phyloP scores from a whole-genome alignment of 2,113 vertebrate genomes.

The Eira barbara region DNA sequence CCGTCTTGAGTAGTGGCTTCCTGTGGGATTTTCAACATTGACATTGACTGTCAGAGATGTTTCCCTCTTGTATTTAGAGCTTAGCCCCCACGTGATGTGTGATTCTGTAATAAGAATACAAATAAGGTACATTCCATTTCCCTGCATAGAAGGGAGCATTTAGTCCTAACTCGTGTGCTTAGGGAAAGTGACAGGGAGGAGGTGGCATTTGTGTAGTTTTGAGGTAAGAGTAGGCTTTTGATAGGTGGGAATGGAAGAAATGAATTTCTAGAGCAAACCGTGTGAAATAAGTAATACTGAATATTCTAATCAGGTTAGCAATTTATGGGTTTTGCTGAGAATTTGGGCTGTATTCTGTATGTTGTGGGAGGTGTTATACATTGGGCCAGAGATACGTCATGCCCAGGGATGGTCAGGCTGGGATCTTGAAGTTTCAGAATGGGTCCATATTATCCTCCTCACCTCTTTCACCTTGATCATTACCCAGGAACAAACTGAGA shows the following conservation, averaged over 20 bases:
- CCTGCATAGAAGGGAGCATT: neutral
- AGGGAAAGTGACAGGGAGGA: neutral
- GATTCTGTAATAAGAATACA: neutral
- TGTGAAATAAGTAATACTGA: neutral
- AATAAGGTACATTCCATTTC: neutral
- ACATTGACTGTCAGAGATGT: neutral
- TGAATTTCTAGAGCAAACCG: neutral
- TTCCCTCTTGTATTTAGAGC: neutral
- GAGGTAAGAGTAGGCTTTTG: neutral
- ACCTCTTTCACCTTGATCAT: neutral
- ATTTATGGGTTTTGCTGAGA: neutral
- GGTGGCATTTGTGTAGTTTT: slow-evolving; percentile 5
- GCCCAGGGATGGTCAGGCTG: neutral
- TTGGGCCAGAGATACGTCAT: neutral
- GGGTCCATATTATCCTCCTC: neutral
- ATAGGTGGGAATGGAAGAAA: neutral
- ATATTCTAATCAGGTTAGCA: neutral
- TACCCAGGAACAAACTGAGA: neutral
- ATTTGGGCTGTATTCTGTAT: slow-evolving; percentile 6
- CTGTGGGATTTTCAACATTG: neutral
- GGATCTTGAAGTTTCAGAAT: neutral
- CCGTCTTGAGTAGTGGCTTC: neutral
- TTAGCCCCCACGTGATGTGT: neutral
- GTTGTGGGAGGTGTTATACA: neutral
- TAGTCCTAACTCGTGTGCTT: neutral